Base-by-base conservation (phyloP, 1,140 invertebrate species). In the Drosophila quadrilineata region DNA sequence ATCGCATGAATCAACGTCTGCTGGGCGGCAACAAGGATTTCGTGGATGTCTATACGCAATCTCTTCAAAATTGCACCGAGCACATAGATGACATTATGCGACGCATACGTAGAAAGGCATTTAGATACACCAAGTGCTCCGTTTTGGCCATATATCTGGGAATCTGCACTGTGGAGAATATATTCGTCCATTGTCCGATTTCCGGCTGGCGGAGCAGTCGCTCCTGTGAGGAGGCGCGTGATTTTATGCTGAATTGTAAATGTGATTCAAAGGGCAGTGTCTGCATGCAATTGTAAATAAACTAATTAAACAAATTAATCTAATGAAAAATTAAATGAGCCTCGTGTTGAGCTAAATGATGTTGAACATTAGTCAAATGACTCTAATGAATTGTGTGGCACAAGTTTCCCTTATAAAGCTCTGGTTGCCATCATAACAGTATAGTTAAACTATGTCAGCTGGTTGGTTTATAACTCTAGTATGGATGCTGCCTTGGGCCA, bases 181-280 rank as follows among this genome's bases (percentile, higher is more conserved):
- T 58, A 0, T 84, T 74, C 16, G 48, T 35, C 17, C n/a, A 85
- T 6, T 84, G 74, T 0, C 77, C 77, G 0, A 3, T 65, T 4
- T 17, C 65, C 26, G 77, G 60, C 6, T 84, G 77, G 77, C 38
- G 48, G 0, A 22, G 41, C 12, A 52, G 57, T 5, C 31, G 60
- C 10, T 8, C 3, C 9, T 84, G 77, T 28, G 62, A 84, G 9
- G 22, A 46, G 16, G 38, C 56, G 0, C 64, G 58, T 3, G 56
- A 70, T 9, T 60, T 63, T 36, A 50, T 50, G 8, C 8, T 77
- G 0, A 63, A 64, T 9, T 84, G 77, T 12, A 46, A 70, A 14
- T 59, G 49, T 19, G 31, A 38, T 38, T 1, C 40, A 3, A 12
- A 10, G 6, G 24, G 17, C 6, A 54, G 36, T 28, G 38, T 54